A percentile compares a stretch with the other conserved stretches of the same genome.
Evolutionary conservation across 2,113 vertebrate genomes (phyloP).

Genomic region (Parus major): DNA sequence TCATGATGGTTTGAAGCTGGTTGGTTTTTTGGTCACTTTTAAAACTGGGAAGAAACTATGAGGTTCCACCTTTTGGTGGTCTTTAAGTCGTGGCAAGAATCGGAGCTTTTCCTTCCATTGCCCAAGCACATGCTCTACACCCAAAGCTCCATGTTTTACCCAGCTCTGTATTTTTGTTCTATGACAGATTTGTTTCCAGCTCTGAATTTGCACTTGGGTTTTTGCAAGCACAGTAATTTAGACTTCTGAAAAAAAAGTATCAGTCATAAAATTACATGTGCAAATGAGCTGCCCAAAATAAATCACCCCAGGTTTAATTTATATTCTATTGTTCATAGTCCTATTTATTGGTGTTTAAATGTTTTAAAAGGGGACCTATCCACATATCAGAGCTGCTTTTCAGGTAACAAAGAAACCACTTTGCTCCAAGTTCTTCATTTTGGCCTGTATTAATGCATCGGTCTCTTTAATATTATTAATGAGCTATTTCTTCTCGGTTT

Average conservation of each 20-base stretch:
- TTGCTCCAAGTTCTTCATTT: background rate
- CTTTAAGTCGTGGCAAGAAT: background rate
- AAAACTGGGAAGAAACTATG: background rate
- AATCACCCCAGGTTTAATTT: background rate
- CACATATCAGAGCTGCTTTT: background rate
- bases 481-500: background rate
- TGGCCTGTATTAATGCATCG: background rate
- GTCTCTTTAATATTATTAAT: background rate
- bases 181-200: background rate
- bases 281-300: background rate
- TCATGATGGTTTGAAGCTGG: background rate
- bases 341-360: background rate
- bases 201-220: background rate
- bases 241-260: background rate
- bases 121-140: background rate
- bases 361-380: background rate
- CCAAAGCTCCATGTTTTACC: background rate
- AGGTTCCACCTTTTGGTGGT: accelerated
- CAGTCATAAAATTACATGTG: background rate
- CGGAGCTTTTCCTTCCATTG: background rate
- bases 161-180: background rate
- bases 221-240: background rate
- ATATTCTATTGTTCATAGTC: background rate
- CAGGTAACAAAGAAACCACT: background rate
- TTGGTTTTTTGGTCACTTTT: background rate